Percentiles rank a stretch among this genome's conserved stretches.
These are phyloP conservation scores for Intellagama lesueurii DNA, from an alignment of 2,797 vertebrate genomes.

Conservation along the genomic window DNA sequence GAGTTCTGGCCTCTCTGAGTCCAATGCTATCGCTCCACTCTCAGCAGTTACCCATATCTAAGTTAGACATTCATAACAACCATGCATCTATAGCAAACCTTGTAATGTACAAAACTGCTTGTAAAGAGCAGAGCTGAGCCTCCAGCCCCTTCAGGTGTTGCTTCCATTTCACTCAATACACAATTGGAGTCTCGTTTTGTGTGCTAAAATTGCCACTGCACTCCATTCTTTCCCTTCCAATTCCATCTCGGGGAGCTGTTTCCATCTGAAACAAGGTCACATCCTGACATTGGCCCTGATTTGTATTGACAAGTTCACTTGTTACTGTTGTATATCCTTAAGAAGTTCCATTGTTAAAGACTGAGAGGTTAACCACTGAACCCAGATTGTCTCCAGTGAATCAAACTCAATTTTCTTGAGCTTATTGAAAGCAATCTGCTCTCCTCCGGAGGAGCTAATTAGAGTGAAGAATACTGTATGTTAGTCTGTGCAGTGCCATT, in stretches of 20 bases:
- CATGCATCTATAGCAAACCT: neutral
- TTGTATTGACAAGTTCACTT: constrained; percentile 67
- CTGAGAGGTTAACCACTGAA: constrained; percentile 73
- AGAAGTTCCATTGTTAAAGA: constrained; percentile 67
- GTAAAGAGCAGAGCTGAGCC: neutral
- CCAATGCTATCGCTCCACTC: neutral
- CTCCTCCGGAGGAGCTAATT: constrained; percentile 74
- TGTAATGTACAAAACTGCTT: neutral
- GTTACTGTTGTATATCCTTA: constrained; percentile 62
- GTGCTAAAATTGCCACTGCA: neutral
- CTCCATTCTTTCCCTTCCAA: constrained; percentile 25
- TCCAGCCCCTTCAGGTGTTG: neutral
- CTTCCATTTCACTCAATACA: neutral
- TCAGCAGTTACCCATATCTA: neutral
- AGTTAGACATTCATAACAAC: neutral
- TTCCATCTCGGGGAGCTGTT: constrained; percentile 10
- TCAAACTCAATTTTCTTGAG: constrained; percentile 72
- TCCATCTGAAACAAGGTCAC: constrained; percentile 29
- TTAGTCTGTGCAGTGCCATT: constrained; percentile 15
- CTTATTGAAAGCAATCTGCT: constrained; percentile 70
- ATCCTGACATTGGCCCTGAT: constrained; percentile 50
- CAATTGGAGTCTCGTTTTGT: neutral
- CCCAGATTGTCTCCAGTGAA: constrained; percentile 70
- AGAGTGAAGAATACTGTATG: constrained; percentile 51
- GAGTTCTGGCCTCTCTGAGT: neutral